These are phyloP conservation scores for Phragmatobia fuliginosa DNA, from an alignment of 2,888 invertebrate genomes.

Conservation along the genomic window DNA sequence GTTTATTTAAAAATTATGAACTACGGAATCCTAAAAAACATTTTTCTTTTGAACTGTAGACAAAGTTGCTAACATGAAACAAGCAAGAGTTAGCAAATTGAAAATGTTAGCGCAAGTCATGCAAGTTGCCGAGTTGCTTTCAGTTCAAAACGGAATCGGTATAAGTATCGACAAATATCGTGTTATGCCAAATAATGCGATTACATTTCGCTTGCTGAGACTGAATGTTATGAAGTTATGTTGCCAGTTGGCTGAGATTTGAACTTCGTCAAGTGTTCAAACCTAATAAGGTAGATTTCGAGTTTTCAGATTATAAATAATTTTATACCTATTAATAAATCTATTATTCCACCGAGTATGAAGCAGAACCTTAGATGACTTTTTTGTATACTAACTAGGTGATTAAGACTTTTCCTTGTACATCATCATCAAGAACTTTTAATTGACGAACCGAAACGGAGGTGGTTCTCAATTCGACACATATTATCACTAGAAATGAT, in stretches of 20 bases:
- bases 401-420: too few relatives aligned
- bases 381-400: too few relatives aligned
- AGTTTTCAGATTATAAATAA: neutral
- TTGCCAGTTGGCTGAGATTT: constrained; percentile 17
- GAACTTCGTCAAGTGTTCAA: constrained; percentile 9
- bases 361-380: too few relatives aligned
- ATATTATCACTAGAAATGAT: neutral
- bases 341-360: too few relatives aligned
- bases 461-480: too few relatives aligned
- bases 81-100: constrained; percentile 56
- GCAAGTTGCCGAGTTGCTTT: constrained; percentile 32
- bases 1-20: too few relatives aligned
- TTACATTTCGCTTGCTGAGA: constrained; percentile 34
- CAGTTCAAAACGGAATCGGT: constrained; percentile 31
- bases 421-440: too few relatives aligned
- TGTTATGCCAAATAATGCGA: constrained; percentile 24
- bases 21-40: too few relatives aligned
- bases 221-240: constrained; percentile 21
- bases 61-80: constrained; percentile 36
- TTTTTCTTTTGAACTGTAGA: constrained; percentile 22
- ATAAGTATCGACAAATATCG: constrained; percentile 38
- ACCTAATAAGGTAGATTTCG: neutral
- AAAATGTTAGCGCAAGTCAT: constrained; percentile 36
- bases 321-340: neutral
- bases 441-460: too few relatives aligned